Conservation (phyloP, 1,140 invertebrate species). For the Oncopeltus fasciatus region DNA sequence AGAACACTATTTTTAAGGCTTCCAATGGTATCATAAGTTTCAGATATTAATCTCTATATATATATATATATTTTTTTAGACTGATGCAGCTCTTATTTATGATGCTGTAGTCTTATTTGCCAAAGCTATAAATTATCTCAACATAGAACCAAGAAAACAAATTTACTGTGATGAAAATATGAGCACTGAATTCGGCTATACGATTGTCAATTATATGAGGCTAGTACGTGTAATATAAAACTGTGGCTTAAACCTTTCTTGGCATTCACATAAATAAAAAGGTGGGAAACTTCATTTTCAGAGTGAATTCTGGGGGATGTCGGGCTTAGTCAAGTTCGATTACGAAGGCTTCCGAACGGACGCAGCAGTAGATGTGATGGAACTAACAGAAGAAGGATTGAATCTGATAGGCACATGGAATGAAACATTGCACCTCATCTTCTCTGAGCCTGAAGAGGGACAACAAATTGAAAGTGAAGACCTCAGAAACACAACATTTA, state of each 20-base stretch:
- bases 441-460: background rate
- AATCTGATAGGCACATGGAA: slow-evolving; percentile 53
- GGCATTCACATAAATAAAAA: background rate
- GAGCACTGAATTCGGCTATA: slow-evolving; percentile 50
- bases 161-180: slow-evolving; percentile 42
- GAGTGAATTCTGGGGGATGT: slow-evolving; percentile 57
- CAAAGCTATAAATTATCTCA: slow-evolving; percentile 40
- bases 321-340: slow-evolving; percentile 74
- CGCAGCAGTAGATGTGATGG: slow-evolving; percentile 62
- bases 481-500: slow-evolving; percentile 68
- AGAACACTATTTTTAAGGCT: too few relatives aligned
- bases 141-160: slow-evolving; percentile 35
- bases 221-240: slow-evolving; percentile 33
- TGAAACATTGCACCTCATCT: slow-evolving; percentile 15
- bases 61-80: background rate
- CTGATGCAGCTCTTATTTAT: slow-evolving; percentile 54
- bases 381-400: slow-evolving; percentile 49
- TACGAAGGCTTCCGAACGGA: slow-evolving; percentile 66
- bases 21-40: too few relatives aligned
- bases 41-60: too few relatives aligned
- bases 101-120: slow-evolving; percentile 62
- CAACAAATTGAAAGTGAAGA: slow-evolving; percentile 23
- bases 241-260: background rate
- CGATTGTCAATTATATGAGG: slow-evolving; percentile 57
- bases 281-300: slow-evolving; percentile 26